Evolutionary conservation across 1,140 invertebrate species (phyloP).

Genomic region (Hormaphis cornu): DNA sequence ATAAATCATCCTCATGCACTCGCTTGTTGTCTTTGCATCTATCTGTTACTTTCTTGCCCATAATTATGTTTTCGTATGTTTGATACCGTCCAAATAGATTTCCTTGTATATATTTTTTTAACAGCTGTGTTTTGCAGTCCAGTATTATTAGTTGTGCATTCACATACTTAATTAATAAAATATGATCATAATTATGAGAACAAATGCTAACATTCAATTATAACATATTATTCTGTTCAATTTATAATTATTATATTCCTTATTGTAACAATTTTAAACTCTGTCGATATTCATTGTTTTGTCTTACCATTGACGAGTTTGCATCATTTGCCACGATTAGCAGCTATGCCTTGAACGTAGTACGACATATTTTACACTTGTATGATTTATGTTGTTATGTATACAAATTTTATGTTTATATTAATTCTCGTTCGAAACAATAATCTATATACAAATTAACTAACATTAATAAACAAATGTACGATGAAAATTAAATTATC

Average conservation of each 20-base stretch:
- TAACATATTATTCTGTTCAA: too few relatives aligned
- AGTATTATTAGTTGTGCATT: slow-evolving; percentile 32
- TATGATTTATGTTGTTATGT: slow-evolving; percentile 11
- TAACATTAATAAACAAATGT: neutral
- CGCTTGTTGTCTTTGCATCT: slow-evolving; percentile 3
- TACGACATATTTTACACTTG: neutral
- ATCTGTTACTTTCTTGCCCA: neutral
- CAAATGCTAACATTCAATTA: neutral
- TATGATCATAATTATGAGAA: neutral
- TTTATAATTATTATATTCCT: too few relatives aligned
- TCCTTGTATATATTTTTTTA: slow-evolving; percentile 18
- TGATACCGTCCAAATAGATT: slow-evolving; percentile 31
- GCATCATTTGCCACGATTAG: neutral
- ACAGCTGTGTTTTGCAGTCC: neutral
- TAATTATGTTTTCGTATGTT: slow-evolving; percentile 14
- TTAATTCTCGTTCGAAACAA: slow-evolving; percentile 7
- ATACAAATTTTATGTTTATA: slow-evolving; percentile 6
- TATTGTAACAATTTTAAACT: neutral
- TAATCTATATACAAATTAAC: neutral
- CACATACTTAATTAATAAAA: slow-evolving; percentile 27
- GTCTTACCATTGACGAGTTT: neutral
- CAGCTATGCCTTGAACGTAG: neutral
- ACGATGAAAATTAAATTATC: slow-evolving; percentile 20
- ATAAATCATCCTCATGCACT: neutral
- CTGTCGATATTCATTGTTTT: neutral